These are phyloP conservation scores for Arge pagana DNA, from an alignment of 2,888 invertebrate genomes.

Conservation along the genomic window DNA sequence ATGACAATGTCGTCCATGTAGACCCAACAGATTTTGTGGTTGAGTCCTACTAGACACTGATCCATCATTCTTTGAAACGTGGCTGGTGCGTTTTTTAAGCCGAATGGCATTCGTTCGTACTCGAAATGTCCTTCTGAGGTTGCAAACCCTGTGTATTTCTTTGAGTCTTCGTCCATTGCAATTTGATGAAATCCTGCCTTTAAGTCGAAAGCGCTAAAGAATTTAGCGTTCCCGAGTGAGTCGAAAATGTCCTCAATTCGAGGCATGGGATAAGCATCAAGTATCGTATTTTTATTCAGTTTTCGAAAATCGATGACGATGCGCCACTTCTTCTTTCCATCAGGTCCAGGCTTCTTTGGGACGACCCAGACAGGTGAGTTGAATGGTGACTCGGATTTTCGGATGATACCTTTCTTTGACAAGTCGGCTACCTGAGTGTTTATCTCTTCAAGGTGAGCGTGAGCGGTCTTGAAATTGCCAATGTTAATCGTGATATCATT, in stretches of 20 bases:
- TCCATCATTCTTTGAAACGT: constrained; percentile 49
- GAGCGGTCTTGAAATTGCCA: no score
- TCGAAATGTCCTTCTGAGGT: constrained; percentile 42
- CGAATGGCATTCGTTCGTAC: constrained; percentile 44
- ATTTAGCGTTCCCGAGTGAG: constrained; percentile 32
- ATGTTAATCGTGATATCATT: no score
- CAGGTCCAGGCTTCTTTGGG: constrained; percentile 46
- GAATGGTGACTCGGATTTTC: constrained; percentile 45
- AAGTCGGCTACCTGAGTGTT: constrained; percentile 41
- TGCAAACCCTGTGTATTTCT: constrained; percentile 42
- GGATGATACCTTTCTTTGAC: constrained; percentile 44
- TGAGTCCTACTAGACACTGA: constrained; percentile 34
- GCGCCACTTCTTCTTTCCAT: constrained; percentile 43
- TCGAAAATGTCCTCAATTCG: constrained; percentile 35
- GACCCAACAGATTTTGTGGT: constrained; percentile 28
- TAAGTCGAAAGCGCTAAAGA: constrained; percentile 39
- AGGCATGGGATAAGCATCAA: constrained; percentile 42
- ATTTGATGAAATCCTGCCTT: constrained; percentile 42
- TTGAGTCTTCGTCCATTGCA: constrained; percentile 31
- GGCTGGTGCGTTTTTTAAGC: constrained; percentile 41
- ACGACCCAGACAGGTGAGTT: constrained; percentile 49
- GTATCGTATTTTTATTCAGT: constrained; percentile 41
- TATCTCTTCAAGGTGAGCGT: constrained; percentile 41
- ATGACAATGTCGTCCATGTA: constrained; percentile 43
- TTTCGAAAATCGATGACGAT: constrained; percentile 42